Evolutionary conservation across 2,888 invertebrate genomes (phyloP).

Genomic region (Mythimna albipuncta): DNA sequence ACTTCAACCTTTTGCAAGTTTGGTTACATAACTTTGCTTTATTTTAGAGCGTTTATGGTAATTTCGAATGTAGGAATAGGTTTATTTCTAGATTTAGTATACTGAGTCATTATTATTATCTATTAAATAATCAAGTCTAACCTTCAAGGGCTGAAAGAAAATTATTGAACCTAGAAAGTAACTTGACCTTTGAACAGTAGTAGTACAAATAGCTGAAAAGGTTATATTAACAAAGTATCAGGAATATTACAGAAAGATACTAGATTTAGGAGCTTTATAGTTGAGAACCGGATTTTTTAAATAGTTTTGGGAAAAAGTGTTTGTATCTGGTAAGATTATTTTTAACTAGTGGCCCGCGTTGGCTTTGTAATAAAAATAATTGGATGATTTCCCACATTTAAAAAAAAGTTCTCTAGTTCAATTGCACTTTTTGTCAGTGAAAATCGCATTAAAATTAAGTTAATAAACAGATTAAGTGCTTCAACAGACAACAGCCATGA

Average conservation of each 20-base stretch:
- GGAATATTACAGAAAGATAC: no score
- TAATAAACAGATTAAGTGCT: no score
- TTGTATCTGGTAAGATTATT: no score
- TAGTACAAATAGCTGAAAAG: neutral
- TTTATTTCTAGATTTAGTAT: neutral
- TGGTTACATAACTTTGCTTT: conserved; percentile 12
- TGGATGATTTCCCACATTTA: no score
- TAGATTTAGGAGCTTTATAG: neutral
- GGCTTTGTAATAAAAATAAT: no score
- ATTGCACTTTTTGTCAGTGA: no score
- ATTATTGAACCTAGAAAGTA: neutral
- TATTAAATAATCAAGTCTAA: neutral
- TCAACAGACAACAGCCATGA: no score
- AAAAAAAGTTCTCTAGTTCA: no score
- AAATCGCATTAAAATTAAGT: no score
- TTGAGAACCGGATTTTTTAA: no score
- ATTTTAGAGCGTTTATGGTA: conserved; percentile 1
- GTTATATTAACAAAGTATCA: neutral
- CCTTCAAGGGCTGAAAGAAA: neutral
- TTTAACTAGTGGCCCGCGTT: no score
- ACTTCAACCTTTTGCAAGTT: conserved; percentile 18
- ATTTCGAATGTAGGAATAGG: neutral
- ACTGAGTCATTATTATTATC: neutral
- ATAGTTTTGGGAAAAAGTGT: no score
- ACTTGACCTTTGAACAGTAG: neutral